Percentiles rank a stretch among this genome's conserved stretches.
These are phyloP conservation scores for Peromyscus aztecus DNA, from an alignment of 2,797 vertebrate species.

Conservation along the genomic window DNA sequence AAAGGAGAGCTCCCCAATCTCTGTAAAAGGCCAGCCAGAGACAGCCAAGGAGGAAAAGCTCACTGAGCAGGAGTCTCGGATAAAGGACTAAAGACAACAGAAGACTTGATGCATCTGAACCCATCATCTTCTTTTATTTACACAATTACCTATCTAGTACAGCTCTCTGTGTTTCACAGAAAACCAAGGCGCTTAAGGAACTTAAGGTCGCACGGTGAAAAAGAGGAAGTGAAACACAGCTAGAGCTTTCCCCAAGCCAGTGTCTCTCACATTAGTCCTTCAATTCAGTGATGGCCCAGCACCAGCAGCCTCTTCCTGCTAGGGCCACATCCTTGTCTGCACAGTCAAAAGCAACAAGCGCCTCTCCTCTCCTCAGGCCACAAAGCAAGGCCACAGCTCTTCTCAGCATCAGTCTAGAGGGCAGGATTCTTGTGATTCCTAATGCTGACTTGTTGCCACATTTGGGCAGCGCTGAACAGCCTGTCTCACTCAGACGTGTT, in stretches of 20 bases:
- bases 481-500: conserved; percentile 54
- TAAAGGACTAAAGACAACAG: conserved; percentile 23
- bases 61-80: not conserved
- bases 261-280: not conserved
- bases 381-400: not conserved
- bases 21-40: conserved; percentile 65
- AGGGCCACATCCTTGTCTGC: conserved; percentile 3
- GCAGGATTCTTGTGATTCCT: conserved; percentile 66
- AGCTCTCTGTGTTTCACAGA: conserved; percentile 43
- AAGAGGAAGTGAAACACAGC: not conserved
- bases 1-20: conserved; percentile 42
- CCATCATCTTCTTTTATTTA: not conserved
- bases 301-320: conserved; percentile 13
- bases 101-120: conserved; percentile 10
- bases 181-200: conserved; percentile 39
- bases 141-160: not conserved
- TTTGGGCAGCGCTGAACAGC: conserved; percentile 65
- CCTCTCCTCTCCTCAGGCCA: not conserved
- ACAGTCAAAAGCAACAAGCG: conserved; percentile 36
- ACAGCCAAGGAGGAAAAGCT: conserved; percentile 10
- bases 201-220: not conserved
- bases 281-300: not conserved
- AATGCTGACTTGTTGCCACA: conserved; percentile 65
- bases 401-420: conserved; percentile 34
- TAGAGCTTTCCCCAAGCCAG: not conserved